Percentiles rank a stretch among this genome's conserved stretches.
Conservation (phyloP, 2,888 invertebrate species). For the Lasioglossum vierecki region DNA sequence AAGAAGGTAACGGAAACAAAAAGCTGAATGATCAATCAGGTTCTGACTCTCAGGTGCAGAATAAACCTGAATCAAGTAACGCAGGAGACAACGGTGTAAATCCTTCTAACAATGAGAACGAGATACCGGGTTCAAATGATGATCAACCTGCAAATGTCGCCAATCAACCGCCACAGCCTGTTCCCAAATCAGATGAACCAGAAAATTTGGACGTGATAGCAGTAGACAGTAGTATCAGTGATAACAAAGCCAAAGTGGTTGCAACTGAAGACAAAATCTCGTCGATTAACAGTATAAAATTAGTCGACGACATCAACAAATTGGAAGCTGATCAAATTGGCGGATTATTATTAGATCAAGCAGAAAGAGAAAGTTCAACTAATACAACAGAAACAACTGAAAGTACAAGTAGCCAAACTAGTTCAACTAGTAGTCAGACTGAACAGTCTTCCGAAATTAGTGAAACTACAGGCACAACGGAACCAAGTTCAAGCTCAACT, state of each 20-base stretch:
- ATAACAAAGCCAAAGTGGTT: background rate
- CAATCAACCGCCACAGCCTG: too few relatives aligned
- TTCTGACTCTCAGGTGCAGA: background rate
- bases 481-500: background rate
- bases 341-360: background rate
- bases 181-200: background rate
- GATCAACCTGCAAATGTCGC: background rate
- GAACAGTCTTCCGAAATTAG: background rate
- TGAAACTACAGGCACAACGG: background rate
- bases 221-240: too few relatives aligned
- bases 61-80: too few relatives aligned
- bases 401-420: background rate
- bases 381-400: background rate
- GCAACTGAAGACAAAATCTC: background rate
- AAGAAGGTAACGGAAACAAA: background rate
- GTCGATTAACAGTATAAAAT: background rate
- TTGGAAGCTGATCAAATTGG: too few relatives aligned
- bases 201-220: background rate
- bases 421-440: background rate
- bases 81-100: background rate
- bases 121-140: background rate
- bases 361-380: background rate
- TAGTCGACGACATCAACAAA: too few relatives aligned
- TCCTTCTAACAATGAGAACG: background rate
- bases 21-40: background rate